A percentile compares a stretch with the other conserved stretches of the same genome.
phyloP scores from a whole-genome alignment of 2,888 invertebrate genomes.

The Drosophila borealis region DNA sequence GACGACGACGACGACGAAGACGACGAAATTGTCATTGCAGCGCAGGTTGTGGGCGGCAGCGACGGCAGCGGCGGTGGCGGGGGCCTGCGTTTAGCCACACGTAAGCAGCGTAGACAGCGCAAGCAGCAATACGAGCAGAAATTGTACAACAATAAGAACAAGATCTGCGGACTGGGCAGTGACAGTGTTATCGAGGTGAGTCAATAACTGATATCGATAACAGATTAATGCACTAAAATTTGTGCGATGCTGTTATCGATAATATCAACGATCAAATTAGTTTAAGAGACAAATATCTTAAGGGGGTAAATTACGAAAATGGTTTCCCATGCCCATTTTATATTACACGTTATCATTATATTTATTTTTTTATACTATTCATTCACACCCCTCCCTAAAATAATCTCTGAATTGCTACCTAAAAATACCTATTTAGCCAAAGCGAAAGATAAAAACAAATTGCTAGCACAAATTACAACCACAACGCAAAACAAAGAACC shows the following conservation, averaged over 20 bases:
- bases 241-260: background rate
- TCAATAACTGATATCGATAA: constrained; percentile 34
- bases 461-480: constrained; percentile 32
- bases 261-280: constrained; percentile 3
- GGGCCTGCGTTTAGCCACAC: constrained; percentile 61
- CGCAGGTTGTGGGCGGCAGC: constrained; percentile 53
- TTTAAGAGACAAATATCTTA: background rate
- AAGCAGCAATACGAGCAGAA: constrained; percentile 83
- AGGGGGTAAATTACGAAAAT: background rate
- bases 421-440: constrained; percentile 23
- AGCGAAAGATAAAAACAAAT: constrained; percentile 38
- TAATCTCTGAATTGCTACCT: constrained; percentile 32
- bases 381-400: background rate
- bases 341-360: too few relatives aligned
- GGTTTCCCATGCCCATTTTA: too few relatives aligned
- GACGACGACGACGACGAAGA: constrained; percentile 81
- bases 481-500: constrained; percentile 41
- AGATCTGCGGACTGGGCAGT: constrained; percentile 80
- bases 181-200: constrained; percentile 83
- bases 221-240: background rate
- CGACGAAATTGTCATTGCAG: constrained; percentile 78
- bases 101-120: constrained; percentile 55
- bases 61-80: constrained; percentile 60
- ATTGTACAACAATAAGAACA: constrained; percentile 57
- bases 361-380: too few relatives aligned